Evolutionary conservation across 2,113 vertebrate species (phyloP), one percentile per base, ranked within the genome.

Genomic region (Thamnophis sirtalis): DNA sequence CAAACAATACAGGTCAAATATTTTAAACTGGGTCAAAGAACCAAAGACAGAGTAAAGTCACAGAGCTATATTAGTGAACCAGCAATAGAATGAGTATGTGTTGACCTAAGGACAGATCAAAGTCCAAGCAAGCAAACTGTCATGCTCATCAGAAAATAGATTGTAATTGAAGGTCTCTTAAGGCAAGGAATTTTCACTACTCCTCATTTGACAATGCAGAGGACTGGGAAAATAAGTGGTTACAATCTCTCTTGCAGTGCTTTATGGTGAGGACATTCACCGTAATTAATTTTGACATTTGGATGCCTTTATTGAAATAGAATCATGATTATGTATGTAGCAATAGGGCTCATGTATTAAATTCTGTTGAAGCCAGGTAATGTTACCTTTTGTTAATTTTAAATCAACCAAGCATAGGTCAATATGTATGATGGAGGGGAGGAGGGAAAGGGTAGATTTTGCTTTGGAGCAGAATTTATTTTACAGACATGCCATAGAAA

Each of bases 311-410:
- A 19, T 68, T 21, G 7, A 26, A 26, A 51, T 4, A 87, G 51
- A 38, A 63, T 86, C 55, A 13, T 86, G 9, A 17, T 84, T 60
- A 8, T 24, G 4, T 60, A 24, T 33, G 8, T 92, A 50, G 50
- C 87, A 54, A 28, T 5, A 86, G 28, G 48, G n/a, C 22, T 63
- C 17, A n/a, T 73, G 21, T 2, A 28, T n/a, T 93, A 88, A 73
- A 91, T 1, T 3, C 55, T 63, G 53, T 0, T 19, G 33, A 24
- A 1, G 90, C 8, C 0, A 0, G 51, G 0, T 89, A 56, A 54
- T 28, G 43, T 33, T 87, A 17, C 55, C 0, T 38, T 19, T 60
- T 93, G 92, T 93, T 90, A 90, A 92, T 92, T 90, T 85, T 91
- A 54, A 91, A 93, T 56, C 85, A 87, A 93, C 90, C 51, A 51